phyloP scores from a whole-genome alignment of 2,888 invertebrate species.

The Xylocampa areola region DNA sequence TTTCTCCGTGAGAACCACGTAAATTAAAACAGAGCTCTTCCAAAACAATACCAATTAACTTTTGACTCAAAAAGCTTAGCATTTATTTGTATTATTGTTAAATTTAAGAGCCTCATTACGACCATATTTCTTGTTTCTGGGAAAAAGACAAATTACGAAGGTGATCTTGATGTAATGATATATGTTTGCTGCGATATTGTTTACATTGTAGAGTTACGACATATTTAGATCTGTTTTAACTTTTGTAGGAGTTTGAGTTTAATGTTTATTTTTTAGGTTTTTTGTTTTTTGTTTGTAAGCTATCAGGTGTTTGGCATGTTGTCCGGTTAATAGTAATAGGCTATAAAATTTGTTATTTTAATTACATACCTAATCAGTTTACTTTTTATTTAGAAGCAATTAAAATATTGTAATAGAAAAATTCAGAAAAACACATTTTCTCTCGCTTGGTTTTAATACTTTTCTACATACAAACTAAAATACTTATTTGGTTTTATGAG shows the following conservation, averaged over 20 bases:
- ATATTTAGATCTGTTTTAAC: constrained; percentile 68
- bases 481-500: too few relatives aligned
- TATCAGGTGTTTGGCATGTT: too few relatives aligned
- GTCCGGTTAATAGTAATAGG: too few relatives aligned
- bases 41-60: constrained; percentile 68
- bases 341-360: too few relatives aligned
- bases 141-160: constrained; percentile 83
- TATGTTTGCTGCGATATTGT: constrained; percentile 64
- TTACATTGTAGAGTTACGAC: constrained; percentile 68
- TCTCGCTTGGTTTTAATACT: too few relatives aligned
- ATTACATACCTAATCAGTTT: too few relatives aligned
- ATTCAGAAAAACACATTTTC: too few relatives aligned
- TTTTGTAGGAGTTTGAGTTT: not conserved
- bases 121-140: constrained; percentile 70
- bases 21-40: constrained; percentile 50
- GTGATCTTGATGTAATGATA: constrained; percentile 75
- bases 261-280: not conserved
- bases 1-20: constrained; percentile 49
- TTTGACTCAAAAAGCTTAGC: constrained; percentile 52
- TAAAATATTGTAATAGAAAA: too few relatives aligned
- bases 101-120: constrained; percentile 68
- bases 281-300: not conserved
- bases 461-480: too few relatives aligned
- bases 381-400: too few relatives aligned
- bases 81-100: constrained; percentile 56